Percentiles rank a stretch among this genome's conserved stretches.
phyloP scores from a whole-genome alignment of 2,797 vertebrate genomes.

The Sebastes dallii region DNA sequence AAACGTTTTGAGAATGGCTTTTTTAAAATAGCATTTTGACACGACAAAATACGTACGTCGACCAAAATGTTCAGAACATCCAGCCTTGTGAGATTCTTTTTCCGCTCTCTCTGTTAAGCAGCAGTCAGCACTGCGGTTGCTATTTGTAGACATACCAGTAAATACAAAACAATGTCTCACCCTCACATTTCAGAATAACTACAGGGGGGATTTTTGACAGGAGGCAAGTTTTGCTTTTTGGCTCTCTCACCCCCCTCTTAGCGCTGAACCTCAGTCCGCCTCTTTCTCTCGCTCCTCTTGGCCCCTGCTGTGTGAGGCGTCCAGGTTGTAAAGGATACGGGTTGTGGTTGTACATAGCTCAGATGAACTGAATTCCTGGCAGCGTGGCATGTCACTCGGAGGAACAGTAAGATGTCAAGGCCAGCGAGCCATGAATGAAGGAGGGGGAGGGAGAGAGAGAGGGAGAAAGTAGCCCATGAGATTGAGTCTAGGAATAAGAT shows the following conservation, averaged over 20 bases:
- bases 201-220: slow-evolving; percentile 38
- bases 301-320: slow-evolving; percentile 23
- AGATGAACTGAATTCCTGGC: slow-evolving; percentile 71
- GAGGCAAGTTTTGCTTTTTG: slow-evolving; percentile 4
- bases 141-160: slow-evolving; percentile 23
- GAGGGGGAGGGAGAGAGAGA: slow-evolving; percentile 16
- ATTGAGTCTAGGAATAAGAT: slow-evolving; percentile 61
- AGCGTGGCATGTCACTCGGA: slow-evolving; percentile 51
- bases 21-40: too few species aligned
- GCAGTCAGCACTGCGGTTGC: background rate
- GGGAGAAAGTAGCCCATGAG: slow-evolving; percentile 21
- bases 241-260: background rate
- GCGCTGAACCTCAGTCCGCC: slow-evolving; percentile 19
- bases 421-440: slow-evolving; percentile 40
- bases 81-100: background rate
- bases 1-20: too few species aligned
- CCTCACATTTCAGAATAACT: slow-evolving; percentile 26
- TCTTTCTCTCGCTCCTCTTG: slow-evolving; percentile 31
- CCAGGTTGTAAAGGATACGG: slow-evolving; percentile 68
- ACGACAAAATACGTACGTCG: too few species aligned
- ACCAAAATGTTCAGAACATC: background rate
- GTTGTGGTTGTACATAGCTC: slow-evolving; percentile 63
- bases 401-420: slow-evolving; percentile 65
- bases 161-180: slow-evolving; percentile 5
- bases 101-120: background rate